Conservation (phyloP, 2,113 vertebrate genomes). For the Rhynchomys soricoides region DNA sequence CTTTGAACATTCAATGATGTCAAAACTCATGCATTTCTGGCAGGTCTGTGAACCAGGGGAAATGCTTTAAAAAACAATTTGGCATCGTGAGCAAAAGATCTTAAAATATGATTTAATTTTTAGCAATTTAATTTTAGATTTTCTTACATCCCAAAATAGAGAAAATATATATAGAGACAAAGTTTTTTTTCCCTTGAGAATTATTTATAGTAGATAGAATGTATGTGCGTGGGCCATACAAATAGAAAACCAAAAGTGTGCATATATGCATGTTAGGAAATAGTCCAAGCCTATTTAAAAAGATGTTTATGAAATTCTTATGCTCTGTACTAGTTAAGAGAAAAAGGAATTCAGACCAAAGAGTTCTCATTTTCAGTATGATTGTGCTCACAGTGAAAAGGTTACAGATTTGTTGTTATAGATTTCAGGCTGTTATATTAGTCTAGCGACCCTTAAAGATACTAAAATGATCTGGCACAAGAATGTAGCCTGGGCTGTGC, state of each 20-base stretch:
- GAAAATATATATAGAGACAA: constrained; percentile 34
- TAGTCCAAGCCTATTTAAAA: constrained; percentile 24
- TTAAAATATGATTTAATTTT: constrained; percentile 74
- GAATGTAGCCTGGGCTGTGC: not conserved
- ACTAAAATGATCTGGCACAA: not conserved
- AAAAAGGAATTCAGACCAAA: not conserved
- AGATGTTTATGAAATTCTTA: constrained; percentile 28
- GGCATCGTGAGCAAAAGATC: not conserved
- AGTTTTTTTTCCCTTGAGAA: not conserved
- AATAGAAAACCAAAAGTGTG: not conserved
- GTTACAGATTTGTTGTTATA: not conserved
- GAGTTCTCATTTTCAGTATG: not conserved
- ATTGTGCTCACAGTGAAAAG: not conserved
- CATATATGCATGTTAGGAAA: constrained; percentile 40
- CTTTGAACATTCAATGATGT: not conserved
- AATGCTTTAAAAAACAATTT: constrained; percentile 54
- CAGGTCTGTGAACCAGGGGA: not conserved
- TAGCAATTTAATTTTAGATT: constrained; percentile 64
- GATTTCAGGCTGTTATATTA: not conserved
- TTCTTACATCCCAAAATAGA: constrained; percentile 53
- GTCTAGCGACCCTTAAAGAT: not conserved
- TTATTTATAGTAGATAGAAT: constrained; percentile 67
- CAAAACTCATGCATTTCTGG: not conserved
- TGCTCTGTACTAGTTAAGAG: constrained; percentile 8
- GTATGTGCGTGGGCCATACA: not conserved